Conservation (phyloP, 2,797 vertebrate genomes). For the Neosilurus hyrtlii region DNA sequence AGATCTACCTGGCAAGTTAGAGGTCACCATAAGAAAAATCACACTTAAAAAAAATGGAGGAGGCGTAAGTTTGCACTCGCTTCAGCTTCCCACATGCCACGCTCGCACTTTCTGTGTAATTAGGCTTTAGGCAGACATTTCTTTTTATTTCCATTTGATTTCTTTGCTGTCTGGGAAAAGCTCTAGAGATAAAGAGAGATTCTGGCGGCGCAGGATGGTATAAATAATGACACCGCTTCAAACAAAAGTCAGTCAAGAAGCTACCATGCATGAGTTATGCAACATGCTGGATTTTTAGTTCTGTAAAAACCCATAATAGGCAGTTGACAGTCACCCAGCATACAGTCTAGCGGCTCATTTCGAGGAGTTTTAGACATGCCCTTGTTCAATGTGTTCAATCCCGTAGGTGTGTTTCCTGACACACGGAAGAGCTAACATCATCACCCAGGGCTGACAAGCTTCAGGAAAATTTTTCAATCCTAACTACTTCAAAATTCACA, state of each 20-base stretch:
- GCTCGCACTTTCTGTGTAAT: too few relatives aligned
- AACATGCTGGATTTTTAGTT: not conserved
- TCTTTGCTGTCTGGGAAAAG: not conserved
- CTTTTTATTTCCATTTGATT: not conserved
- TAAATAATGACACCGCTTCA: not conserved
- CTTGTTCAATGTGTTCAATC: not conserved
- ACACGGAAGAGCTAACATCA: not conserved
- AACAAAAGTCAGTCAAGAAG: not conserved
- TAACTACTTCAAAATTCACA: not conserved
- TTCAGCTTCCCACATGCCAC: too few relatives aligned
- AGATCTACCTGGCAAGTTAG: too few relatives aligned
- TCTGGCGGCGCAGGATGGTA: not conserved
- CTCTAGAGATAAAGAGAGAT: not conserved
- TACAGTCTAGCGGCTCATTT: not conserved
- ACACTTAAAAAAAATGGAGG: too few relatives aligned
- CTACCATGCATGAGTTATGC: not conserved
- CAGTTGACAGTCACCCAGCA: not conserved
- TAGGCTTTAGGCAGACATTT: not conserved
- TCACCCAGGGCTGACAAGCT: not conserved
- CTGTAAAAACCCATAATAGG: not conserved
- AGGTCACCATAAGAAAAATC: too few relatives aligned
- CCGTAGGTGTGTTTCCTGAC: not conserved
- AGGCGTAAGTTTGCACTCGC: too few relatives aligned
- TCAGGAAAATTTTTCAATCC: not conserved
- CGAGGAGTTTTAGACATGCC: not conserved